Evolutionary conservation across 2,113 vertebrate species (phyloP).

Genomic region (Pygoscelis adeliae): DNA sequence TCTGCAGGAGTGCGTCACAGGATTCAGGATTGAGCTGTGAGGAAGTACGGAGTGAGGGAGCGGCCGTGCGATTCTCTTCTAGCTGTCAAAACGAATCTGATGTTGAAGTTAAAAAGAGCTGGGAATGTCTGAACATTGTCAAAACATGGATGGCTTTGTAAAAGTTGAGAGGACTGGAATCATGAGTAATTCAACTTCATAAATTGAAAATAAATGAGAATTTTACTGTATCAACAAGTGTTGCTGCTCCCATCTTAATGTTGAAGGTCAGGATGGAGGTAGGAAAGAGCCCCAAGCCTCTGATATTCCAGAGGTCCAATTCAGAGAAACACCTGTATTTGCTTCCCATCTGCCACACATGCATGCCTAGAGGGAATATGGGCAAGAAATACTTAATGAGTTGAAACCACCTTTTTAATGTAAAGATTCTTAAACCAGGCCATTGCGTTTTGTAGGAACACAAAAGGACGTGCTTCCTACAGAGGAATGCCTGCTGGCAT

Average conservation of each 20-base stretch:
- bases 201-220: not conserved
- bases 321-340: not conserved
- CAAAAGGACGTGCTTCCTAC: not conserved
- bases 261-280: not conserved
- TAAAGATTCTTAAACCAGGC: not conserved
- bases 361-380: fast-evolving
- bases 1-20: fast-evolving
- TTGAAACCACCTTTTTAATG: not conserved
- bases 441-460: not conserved
- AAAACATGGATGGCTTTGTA: not conserved
- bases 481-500: not conserved
- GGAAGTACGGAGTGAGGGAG: not conserved
- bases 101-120: not conserved
- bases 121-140: not conserved
- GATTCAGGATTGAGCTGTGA: fast-evolving
- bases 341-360: not conserved
- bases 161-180: not conserved
- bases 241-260: not conserved
- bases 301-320: not conserved
- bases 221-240: not conserved
- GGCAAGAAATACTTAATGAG: not conserved
- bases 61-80: fast-evolving
- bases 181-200: not conserved
- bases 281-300: not conserved
- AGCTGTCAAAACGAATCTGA: fast-evolving